Evolutionary conservation across 2,113 vertebrate species (phyloP).

Genomic region (Myotis brandtii): DNA sequence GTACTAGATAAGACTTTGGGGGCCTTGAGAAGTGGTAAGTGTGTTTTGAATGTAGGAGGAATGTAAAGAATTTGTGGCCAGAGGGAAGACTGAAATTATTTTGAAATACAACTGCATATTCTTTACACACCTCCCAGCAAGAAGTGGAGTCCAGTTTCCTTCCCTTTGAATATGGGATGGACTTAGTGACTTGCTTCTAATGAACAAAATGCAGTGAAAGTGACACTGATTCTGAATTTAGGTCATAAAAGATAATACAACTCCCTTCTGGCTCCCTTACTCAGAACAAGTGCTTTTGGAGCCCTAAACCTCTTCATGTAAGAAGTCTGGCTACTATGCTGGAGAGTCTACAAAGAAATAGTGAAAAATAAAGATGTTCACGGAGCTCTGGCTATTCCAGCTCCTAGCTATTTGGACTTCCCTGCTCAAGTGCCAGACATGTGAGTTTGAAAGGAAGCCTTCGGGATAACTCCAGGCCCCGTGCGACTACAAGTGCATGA

Average conservation of each 20-base stretch:
- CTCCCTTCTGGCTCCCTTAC: not conserved
- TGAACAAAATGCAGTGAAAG: constrained; percentile 11
- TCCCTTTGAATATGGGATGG: not conserved
- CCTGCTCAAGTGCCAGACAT: not conserved
- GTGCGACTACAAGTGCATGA: not conserved
- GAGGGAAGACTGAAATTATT: not conserved
- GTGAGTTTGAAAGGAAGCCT: not conserved
- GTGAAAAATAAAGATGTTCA: not conserved
- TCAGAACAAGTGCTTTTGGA: not conserved
- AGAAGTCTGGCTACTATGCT: constrained; percentile 6
- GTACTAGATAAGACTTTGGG: not conserved
- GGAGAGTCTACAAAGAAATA: not conserved
- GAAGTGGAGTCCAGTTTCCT: not conserved
- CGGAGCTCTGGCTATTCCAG: not conserved
- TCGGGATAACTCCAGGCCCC: not conserved
- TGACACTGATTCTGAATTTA: constrained; percentile 20
- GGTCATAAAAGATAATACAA: constrained; percentile 7
- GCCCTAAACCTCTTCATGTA: not conserved
- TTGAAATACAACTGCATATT: not conserved
- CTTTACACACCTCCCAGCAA: not conserved
- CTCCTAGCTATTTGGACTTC: not conserved
- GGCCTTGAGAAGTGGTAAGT: not conserved
- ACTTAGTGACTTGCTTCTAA: not conserved
- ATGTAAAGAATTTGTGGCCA: not conserved
- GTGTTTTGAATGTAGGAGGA: not conserved